phyloP scores from a whole-genome alignment of 2,888 invertebrate species.

The Acanthoscelides obtectus region DNA sequence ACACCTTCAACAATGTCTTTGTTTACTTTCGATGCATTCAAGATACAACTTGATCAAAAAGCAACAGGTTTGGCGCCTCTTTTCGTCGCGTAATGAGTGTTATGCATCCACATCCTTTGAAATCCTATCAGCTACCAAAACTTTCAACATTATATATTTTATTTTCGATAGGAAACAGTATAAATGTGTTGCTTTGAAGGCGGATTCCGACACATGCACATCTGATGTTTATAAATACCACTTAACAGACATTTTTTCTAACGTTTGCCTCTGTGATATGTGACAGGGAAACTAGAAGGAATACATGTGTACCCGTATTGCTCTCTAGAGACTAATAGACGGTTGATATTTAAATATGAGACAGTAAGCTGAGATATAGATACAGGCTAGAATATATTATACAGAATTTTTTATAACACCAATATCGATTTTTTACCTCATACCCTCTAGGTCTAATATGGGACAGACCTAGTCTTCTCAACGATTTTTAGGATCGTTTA shows the following conservation, averaged over 20 bases:
- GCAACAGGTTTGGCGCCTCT: too few relatives aligned
- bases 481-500: too few relatives aligned
- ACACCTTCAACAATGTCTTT: too few relatives aligned
- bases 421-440: too few relatives aligned
- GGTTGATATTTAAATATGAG: neutral
- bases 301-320: neutral
- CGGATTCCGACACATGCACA: neutral
- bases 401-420: too few relatives aligned
- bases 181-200: neutral
- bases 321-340: neutral
- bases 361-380: neutral
- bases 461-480: too few relatives aligned
- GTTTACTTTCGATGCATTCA: too few relatives aligned
- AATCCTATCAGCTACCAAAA: neutral
- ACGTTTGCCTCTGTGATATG: neutral
- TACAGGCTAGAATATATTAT: too few relatives aligned
- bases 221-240: neutral
- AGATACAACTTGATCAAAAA: too few relatives aligned
- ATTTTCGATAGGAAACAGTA: neutral
- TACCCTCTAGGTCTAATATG: too few relatives aligned
- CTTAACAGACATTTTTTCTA: neutral
- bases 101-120: neutral
- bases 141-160: neutral
- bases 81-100: neutral
- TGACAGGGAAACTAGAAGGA: neutral